A percentile compares a stretch with the other conserved stretches of the same genome.
phyloP scores from a whole-genome alignment of 2,888 invertebrate genomes.

The Campaea margaritaria region DNA sequence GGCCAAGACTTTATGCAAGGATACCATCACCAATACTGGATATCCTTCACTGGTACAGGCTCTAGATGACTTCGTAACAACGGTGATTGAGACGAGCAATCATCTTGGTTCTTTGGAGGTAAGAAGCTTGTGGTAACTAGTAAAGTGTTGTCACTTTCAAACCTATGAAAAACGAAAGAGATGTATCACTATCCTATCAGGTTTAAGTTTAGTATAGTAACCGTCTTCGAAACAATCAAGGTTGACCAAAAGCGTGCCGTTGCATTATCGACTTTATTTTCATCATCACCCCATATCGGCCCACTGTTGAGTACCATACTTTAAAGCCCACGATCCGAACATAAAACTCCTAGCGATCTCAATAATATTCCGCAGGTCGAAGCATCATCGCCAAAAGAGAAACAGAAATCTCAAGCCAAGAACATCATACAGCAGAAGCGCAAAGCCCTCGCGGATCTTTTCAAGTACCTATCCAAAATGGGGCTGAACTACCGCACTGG shows the following conservation, averaged over 20 bases:
- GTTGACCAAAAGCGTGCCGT: too few species aligned
- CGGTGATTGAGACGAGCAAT: slow-evolving; percentile 88
- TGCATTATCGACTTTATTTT: too few species aligned
- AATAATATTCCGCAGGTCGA: slow-evolving; percentile 78
- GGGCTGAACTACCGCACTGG: slow-evolving; percentile 94
- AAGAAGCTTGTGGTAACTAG: too few species aligned
- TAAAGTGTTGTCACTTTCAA: too few species aligned
- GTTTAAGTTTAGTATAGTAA: too few species aligned
- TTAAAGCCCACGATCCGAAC: too few species aligned
- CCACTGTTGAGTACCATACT: too few species aligned
- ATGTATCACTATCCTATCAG: too few species aligned
- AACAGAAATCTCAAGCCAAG: slow-evolving; percentile 92
- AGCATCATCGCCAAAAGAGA: slow-evolving; percentile 85
- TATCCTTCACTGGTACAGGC: slow-evolving; percentile 87
- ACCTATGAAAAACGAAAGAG: too few species aligned
- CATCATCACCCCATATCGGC: too few species aligned
- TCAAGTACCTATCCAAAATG: slow-evolving; percentile 89
- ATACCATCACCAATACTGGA: slow-evolving; percentile 83
- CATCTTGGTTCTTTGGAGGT: slow-evolving; percentile 88
- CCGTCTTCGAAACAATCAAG: too few species aligned
- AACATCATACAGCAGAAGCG: slow-evolving; percentile 94
- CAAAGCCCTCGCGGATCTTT: slow-evolving; percentile 93
- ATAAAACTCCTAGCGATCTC: too few species aligned
- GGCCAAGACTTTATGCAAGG: slow-evolving; percentile 87
- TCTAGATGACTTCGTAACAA: slow-evolving; percentile 87